These are phyloP conservation scores for Dysmachus trigonus DNA, from an alignment of 2,888 invertebrate genomes.

Conservation along the genomic window DNA sequence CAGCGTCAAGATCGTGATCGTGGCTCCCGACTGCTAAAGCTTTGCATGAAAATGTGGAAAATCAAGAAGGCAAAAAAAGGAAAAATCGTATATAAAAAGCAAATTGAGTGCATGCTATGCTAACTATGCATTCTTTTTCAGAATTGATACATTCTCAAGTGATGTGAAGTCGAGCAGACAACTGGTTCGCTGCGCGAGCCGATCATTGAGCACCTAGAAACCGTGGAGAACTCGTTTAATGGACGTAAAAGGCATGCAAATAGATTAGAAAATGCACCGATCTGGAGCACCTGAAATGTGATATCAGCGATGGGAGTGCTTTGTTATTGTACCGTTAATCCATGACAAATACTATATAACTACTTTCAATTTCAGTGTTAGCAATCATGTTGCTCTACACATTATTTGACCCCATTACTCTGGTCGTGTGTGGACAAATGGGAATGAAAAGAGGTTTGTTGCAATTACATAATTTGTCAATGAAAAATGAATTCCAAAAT, in stretches of 20 bases:
- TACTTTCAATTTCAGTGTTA: neutral
- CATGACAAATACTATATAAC: neutral
- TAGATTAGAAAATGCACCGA: conserved; percentile 16
- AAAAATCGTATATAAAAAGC: neutral
- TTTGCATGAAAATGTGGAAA: neutral
- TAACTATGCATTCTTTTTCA: neutral
- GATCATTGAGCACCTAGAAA: conserved; percentile 6
- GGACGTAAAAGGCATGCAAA: conserved; percentile 22
- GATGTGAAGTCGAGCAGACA: neutral
- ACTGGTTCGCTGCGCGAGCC: neutral
- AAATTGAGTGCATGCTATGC: neutral
- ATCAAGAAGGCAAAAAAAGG: neutral
- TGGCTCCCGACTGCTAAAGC: neutral
- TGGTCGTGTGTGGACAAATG: neutral
- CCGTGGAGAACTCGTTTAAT: neutral
- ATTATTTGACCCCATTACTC: neutral
- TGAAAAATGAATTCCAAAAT: neutral
- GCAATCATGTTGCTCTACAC: neutral
- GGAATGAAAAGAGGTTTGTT: neutral
- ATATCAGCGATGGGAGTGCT: neutral
- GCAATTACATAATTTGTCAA: neutral
- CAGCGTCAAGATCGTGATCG: neutral
- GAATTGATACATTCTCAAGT: conserved; percentile 18
- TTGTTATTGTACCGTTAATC: neutral
- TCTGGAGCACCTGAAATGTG: conserved; percentile 13